Evolutionary conservation across 2,113 vertebrate genomes (phyloP).

Genomic region (Vulpes ferrilata): DNA sequence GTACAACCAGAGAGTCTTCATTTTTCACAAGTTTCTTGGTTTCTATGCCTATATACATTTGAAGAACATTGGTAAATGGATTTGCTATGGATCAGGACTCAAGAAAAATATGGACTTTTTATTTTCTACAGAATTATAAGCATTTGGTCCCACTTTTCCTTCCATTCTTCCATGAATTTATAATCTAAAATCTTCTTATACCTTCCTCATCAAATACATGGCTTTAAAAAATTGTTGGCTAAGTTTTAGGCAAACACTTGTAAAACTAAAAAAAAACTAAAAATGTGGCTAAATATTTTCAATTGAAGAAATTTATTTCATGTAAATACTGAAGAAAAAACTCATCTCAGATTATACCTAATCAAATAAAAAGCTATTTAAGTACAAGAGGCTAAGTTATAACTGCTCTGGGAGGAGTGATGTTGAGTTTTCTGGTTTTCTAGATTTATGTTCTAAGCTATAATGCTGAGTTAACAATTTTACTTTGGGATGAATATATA

Average conservation of each 20-base stretch:
- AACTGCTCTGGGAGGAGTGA: constrained; percentile 23
- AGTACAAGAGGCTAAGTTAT: constrained; percentile 25
- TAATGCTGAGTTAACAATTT: constrained; percentile 56
- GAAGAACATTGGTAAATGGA: neutral
- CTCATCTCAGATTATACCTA: neutral
- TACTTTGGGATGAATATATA: constrained; percentile 51
- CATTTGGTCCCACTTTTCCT: neutral
- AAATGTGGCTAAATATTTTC: neutral
- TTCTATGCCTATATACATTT: neutral
- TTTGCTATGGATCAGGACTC: neutral
- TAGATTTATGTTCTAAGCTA: constrained; percentile 47
- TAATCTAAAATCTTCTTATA: constrained; percentile 25
- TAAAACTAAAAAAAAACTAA: neutral
- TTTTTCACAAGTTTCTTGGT: neutral
- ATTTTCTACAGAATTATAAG: neutral
- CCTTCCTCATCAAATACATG: neutral
- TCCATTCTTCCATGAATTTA: neutral
- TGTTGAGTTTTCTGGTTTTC: constrained; percentile 38
- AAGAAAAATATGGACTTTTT: neutral
- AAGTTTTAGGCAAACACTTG: neutral
- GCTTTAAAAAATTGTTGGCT: constrained; percentile 13
- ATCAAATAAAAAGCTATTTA: constrained; percentile 59
- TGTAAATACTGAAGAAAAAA: constrained; percentile 46
- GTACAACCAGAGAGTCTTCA: neutral
- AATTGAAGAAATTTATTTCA: constrained; percentile 41